These are phyloP conservation scores for Psittacara wagleri DNA, from an alignment of 2,113 vertebrate genomes.

Conservation along the genomic window DNA sequence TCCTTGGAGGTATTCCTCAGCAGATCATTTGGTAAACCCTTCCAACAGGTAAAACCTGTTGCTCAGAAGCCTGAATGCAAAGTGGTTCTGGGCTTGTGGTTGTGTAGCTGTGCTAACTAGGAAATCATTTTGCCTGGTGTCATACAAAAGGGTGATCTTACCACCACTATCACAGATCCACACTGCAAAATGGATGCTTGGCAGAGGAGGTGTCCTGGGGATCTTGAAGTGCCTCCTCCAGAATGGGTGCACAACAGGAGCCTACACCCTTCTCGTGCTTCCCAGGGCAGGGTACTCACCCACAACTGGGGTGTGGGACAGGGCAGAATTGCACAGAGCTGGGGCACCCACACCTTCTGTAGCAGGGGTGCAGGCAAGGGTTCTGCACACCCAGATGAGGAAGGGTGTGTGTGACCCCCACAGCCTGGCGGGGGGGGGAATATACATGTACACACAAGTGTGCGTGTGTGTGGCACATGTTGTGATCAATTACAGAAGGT, in stretches of 20 bases:
- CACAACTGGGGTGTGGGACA: too few species aligned
- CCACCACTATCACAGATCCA: background rate
- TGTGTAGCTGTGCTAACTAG: background rate
- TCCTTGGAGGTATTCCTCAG: background rate
- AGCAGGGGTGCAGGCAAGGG: background rate
- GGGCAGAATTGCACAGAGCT: background rate
- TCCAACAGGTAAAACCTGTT: background rate
- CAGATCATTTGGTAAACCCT: background rate
- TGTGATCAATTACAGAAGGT: background rate
- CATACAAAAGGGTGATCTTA: background rate
- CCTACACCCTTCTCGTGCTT: background rate
- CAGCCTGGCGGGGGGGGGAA: background rate
- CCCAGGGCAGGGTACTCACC: too few species aligned
- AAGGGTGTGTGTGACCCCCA: fast-evolving
- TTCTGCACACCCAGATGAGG: fast-evolving
- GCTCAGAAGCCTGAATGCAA: background rate
- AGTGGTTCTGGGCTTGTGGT: background rate
- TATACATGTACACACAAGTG: background rate
- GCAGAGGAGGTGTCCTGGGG: background rate
- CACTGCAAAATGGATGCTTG: background rate
- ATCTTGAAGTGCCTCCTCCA: background rate
- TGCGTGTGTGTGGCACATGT: background rate
- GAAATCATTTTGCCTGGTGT: background rate
- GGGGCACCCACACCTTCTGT: background rate
- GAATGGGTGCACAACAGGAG: background rate